These are phyloP conservation scores for Pachliopta kotzebuea DNA, from an alignment of 2,888 invertebrate genomes.

Conservation along the genomic window DNA sequence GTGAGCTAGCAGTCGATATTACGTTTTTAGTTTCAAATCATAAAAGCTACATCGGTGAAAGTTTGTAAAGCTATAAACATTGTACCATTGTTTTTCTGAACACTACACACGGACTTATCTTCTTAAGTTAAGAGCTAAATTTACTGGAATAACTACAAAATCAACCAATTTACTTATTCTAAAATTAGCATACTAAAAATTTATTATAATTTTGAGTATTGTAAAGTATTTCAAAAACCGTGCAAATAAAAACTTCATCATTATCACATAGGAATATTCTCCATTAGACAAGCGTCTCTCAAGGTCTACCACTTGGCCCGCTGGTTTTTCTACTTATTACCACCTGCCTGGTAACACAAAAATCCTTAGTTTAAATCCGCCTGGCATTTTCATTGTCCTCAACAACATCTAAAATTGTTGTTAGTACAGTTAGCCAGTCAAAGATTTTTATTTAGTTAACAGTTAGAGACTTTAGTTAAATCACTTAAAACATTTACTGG, in stretches of 20 bases:
- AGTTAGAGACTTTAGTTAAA: no score
- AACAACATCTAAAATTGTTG: no score
- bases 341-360: no score
- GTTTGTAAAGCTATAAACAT: slow-evolving; percentile 32
- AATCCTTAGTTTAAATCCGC: no score
- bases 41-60: slow-evolving; percentile 27
- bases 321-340: no score
- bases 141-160: slow-evolving; percentile 27
- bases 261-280: neutral
- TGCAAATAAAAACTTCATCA: neutral
- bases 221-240: neutral
- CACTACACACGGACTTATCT: slow-evolving; percentile 33
- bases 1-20: slow-evolving; percentile 2
- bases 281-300: no score
- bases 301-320: no score
- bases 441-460: no score
- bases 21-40: slow-evolving; percentile 24
- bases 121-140: slow-evolving; percentile 24
- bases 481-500: no score
- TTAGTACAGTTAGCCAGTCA: no score
- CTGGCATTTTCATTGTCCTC: no score
- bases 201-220: neutral
- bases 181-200: neutral
- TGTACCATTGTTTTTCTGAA: slow-evolving; percentile 42
- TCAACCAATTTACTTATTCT: neutral